Evolutionary conservation across 2,888 invertebrate species (phyloP).

Genomic region (Drosophila mettleri): DNA sequence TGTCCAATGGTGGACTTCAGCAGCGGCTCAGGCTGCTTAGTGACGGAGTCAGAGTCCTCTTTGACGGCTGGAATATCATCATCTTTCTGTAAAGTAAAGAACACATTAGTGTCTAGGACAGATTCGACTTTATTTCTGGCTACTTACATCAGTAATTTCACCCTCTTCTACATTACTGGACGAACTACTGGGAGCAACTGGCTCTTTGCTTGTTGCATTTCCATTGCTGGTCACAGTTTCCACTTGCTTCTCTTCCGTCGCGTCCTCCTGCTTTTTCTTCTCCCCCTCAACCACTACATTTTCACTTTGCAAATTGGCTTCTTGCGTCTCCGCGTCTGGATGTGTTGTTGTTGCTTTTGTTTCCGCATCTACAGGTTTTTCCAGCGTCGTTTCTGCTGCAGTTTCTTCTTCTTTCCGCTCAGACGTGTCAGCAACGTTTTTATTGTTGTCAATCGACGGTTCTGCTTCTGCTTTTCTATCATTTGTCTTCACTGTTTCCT

Average conservation of each 20-base stretch:
- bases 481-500: constrained; percentile 14
- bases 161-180: constrained; percentile 59
- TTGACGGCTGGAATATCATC: constrained; percentile 35
- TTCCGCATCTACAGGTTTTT: constrained; percentile 4
- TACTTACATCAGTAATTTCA: constrained; percentile 66
- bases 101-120: background rate
- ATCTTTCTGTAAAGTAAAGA: constrained; percentile 37
- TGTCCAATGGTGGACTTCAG: background rate
- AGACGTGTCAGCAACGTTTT: constrained; percentile 51
- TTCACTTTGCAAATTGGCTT: constrained; percentile 10
- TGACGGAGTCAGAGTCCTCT: no score
- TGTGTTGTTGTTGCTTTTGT: background rate
- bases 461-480: constrained; percentile 16
- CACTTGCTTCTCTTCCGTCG: background rate
- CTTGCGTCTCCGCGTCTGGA: constrained; percentile 6
- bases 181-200: background rate
- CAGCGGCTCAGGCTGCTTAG: background rate
- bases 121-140: background rate
- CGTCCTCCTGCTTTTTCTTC: background rate
- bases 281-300: constrained; percentile 3
- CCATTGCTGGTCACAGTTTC: constrained; percentile 42
- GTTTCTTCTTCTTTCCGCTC: constrained; percentile 36
- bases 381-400: constrained; percentile 5
- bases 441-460: constrained; percentile 13
- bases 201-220: constrained; percentile 15